phyloP scores from a whole-genome alignment of 2,888 invertebrate genomes.

The Anoncus sp. region DNA sequence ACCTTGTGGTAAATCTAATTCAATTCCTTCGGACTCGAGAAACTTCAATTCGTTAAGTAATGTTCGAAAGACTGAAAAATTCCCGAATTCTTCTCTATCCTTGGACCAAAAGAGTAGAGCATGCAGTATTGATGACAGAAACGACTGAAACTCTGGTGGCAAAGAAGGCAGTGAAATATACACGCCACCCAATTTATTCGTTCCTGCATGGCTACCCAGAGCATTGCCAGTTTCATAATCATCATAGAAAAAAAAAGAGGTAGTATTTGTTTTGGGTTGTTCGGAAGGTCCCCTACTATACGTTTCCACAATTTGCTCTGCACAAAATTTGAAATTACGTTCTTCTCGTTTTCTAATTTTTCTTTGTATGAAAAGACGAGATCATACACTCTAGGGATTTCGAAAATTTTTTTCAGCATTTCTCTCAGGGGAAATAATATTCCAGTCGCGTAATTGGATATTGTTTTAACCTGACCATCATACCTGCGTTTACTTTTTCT shows the following conservation, averaged over 20 bases:
- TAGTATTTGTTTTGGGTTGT: background rate
- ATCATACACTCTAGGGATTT: background rate
- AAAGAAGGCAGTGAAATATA: constrained; percentile 52
- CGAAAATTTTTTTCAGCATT: too few relatives aligned
- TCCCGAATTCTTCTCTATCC: constrained; percentile 48
- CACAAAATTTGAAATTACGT: constrained; percentile 24
- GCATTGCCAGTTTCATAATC: constrained; percentile 61
- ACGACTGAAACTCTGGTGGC: constrained; percentile 54
- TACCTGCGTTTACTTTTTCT: background rate
- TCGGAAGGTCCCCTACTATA: background rate
- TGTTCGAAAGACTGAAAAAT: constrained; percentile 39
- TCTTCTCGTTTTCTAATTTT: background rate
- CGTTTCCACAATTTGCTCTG: constrained; percentile 6
- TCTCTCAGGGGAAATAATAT: too few relatives aligned
- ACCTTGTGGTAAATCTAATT: constrained; percentile 29
- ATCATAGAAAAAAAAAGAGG: constrained; percentile 50
- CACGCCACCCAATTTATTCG: constrained; percentile 50
- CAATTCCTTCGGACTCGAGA: constrained; percentile 52
- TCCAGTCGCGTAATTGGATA: too few relatives aligned
- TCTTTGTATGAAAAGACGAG: constrained; percentile 4
- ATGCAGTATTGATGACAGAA: constrained; percentile 47
- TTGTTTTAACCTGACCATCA: too few relatives aligned
- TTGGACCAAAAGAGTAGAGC: constrained; percentile 54
- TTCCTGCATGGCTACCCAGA: constrained; percentile 56
- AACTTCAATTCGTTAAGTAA: constrained; percentile 57